Percentiles rank a stretch among this genome's conserved stretches.
These are phyloP conservation scores for Clusia tigrina DNA, from an alignment of 2,888 invertebrate species.

Conservation along the genomic window DNA sequence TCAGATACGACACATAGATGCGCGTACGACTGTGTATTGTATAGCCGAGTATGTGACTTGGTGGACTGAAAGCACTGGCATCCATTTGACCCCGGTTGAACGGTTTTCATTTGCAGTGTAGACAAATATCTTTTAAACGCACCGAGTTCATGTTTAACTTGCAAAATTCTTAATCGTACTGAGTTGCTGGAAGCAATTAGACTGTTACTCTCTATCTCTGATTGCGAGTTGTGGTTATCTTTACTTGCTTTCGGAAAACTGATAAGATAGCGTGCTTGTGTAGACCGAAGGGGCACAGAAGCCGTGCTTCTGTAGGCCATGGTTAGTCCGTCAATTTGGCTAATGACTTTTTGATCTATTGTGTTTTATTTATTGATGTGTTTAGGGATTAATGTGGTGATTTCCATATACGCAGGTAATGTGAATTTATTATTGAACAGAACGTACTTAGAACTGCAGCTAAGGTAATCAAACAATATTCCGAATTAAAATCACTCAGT, in stretches of 20 bases:
- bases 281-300: no score
- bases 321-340: no score
- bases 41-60: constrained; percentile 57
- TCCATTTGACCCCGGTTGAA: constrained; percentile 41
- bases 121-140: constrained; percentile 11
- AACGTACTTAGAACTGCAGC: no score
- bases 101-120: not conserved
- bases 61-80: constrained; percentile 49
- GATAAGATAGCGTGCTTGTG: constrained; percentile 46
- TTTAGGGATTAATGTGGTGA: not conserved
- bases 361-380: no score
- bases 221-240: constrained; percentile 33
- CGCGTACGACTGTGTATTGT: constrained; percentile 59
- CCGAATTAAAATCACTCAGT: no score
- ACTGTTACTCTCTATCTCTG: constrained; percentile 1
- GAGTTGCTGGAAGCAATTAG: constrained; percentile 12
- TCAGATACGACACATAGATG: constrained; percentile 63
- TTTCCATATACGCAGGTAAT: no score
- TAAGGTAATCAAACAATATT: no score
- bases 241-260: constrained; percentile 24
- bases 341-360: no score
- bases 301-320: not conserved
- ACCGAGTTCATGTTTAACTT: constrained; percentile 27
- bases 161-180: constrained; percentile 32
- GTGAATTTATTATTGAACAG: no score